phyloP scores from a whole-genome alignment of 35 echinoderm and acorn worm genomes.

The Anneissia japonica region DNA sequence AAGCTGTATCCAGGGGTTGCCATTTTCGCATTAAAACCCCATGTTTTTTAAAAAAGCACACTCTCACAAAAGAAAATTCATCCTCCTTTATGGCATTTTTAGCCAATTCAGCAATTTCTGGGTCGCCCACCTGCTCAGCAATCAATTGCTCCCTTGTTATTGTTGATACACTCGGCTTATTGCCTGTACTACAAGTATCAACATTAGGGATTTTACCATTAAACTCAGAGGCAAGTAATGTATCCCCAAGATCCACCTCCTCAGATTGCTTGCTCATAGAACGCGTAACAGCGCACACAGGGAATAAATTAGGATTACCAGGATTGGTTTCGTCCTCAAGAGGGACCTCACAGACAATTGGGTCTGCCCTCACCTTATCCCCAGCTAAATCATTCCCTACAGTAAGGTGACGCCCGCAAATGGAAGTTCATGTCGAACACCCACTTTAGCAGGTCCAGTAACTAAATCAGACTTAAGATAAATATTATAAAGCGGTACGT shows the following conservation, averaged over 20 bases:
- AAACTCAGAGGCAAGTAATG: background rate
- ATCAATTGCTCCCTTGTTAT: background rate
- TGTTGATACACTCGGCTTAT: background rate
- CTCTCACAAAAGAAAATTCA: no score
- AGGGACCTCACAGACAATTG: background rate
- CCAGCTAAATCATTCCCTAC: background rate
- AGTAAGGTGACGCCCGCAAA: background rate
- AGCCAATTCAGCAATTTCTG: background rate
- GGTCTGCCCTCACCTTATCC: background rate
- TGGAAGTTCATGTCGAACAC: constrained; percentile 11
- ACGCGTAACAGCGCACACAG: constrained; percentile 4
- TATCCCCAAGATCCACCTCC: background rate
- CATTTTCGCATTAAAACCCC: background rate
- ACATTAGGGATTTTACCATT: background rate
- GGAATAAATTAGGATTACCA: constrained; percentile 8
- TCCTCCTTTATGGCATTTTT: background rate
- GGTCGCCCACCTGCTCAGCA: background rate
- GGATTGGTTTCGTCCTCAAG: background rate
- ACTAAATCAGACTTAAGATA: constrained; percentile 23
- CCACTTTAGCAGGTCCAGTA: constrained; percentile 11
- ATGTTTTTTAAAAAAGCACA: background rate
- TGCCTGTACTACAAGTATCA: background rate
- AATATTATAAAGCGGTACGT: background rate
- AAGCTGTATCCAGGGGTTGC: background rate
- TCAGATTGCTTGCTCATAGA: constrained; percentile 6